These are phyloP conservation scores for Drosophila diplacantha DNA, from an alignment of 2,888 invertebrate species.

Conservation along the genomic window DNA sequence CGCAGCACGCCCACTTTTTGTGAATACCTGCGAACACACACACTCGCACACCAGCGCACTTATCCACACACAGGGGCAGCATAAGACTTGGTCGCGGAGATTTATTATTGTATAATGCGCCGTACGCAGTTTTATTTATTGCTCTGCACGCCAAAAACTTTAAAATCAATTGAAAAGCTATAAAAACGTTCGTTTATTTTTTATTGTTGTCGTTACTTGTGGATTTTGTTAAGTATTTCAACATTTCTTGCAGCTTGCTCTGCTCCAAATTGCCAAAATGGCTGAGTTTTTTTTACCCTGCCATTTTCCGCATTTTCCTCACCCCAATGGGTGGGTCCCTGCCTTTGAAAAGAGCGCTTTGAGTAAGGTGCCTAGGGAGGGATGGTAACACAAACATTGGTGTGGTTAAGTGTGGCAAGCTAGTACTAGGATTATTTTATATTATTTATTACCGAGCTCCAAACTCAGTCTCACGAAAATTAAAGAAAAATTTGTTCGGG, in stretches of 20 bases:
- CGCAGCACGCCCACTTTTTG: constrained; percentile 71
- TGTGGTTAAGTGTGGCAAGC: neutral
- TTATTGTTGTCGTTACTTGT: constrained; percentile 50
- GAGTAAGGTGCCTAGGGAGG: constrained; percentile 6
- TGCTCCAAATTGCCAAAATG: constrained; percentile 71
- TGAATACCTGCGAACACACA: constrained; percentile 16
- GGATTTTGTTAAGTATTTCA: constrained; percentile 67
- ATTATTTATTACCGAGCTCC: neutral
- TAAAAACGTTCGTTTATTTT: constrained; percentile 71
- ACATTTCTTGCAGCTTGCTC: constrained; percentile 62
- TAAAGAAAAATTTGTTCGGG: neutral
- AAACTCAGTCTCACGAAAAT: neutral
- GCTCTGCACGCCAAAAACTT: constrained; percentile 62
- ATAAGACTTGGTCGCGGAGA: constrained; percentile 43
- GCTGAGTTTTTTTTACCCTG: constrained; percentile 35
- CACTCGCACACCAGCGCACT: constrained; percentile 2
- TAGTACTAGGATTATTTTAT: neutral
- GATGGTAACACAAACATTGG: neutral
- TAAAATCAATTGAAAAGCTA: constrained; percentile 71
- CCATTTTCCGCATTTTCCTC: constrained; percentile 42
- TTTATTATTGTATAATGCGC: constrained; percentile 72
- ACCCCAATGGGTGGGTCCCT: constrained; percentile 58
- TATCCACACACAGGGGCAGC: constrained; percentile 9
- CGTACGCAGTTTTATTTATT: constrained; percentile 67
- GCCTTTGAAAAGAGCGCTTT: constrained; percentile 28